phyloP scores from a whole-genome alignment of 2,113 vertebrate species.

The Shinisaurus crocodilurus region DNA sequence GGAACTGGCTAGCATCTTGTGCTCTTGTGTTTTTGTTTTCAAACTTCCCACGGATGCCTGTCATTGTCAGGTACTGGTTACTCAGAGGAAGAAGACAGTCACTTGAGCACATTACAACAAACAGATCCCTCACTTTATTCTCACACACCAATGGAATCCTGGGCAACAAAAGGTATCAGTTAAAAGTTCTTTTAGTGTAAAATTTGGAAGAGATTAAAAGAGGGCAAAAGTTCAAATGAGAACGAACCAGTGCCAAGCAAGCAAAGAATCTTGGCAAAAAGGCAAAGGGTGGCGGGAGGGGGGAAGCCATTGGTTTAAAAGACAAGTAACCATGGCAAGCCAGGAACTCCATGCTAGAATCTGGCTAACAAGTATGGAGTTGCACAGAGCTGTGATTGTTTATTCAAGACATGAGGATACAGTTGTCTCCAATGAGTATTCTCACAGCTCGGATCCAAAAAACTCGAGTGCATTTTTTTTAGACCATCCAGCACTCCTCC shows the following conservation, averaged over 20 bases:
- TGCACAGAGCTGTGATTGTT: slow-evolving; percentile 90
- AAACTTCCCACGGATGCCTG: slow-evolving; percentile 65
- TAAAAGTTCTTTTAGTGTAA: slow-evolving; percentile 79
- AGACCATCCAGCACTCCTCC: slow-evolving; percentile 82
- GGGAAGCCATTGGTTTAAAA: slow-evolving; percentile 78
- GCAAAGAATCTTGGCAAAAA: slow-evolving; percentile 76
- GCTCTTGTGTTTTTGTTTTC: slow-evolving; percentile 60
- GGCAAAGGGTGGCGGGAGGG: slow-evolving; percentile 60
- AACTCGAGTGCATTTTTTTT: slow-evolving; percentile 80
- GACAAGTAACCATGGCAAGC: slow-evolving; percentile 90
- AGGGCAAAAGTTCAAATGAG: slow-evolving; percentile 81
- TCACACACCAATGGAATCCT: slow-evolving; percentile 77
- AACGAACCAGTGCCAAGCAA: slow-evolving; percentile 73
- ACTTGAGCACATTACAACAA: slow-evolving; percentile 70
- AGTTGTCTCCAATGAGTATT: slow-evolving; percentile 86
- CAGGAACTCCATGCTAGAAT: slow-evolving; percentile 83
- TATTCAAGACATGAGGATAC: slow-evolving; percentile 86
- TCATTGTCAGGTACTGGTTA: slow-evolving; percentile 65
- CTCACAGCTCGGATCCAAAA: slow-evolving; percentile 85
- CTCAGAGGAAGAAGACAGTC: slow-evolving; percentile 69
- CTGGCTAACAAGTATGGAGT: slow-evolving; percentile 83
- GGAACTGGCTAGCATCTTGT: slow-evolving; percentile 69
- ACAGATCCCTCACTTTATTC: slow-evolving; percentile 69
- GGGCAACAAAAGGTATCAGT: slow-evolving; percentile 75
- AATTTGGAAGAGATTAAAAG: slow-evolving; percentile 84